Percentiles rank a stretch among this genome's conserved stretches.
Evolutionary conservation across 1,140 invertebrate genomes (phyloP).

Genomic region (Maconellicoccus hirsutus): DNA sequence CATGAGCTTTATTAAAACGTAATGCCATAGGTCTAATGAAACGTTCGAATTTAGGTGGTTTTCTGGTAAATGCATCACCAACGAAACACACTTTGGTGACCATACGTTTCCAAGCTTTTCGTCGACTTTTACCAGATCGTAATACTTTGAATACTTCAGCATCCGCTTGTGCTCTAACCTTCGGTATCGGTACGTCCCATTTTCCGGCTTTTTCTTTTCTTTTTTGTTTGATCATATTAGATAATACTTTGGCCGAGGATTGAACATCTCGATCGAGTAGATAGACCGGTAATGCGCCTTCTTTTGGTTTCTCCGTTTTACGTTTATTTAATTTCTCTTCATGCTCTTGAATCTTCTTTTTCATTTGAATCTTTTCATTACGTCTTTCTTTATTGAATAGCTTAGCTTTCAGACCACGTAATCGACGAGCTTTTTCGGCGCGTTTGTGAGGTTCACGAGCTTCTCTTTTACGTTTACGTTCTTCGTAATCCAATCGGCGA

Average conservation of each 20-base stretch:
- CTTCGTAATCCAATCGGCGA: constrained; percentile 92
- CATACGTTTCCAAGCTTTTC: constrained; percentile 99
- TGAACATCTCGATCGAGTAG: constrained; percentile 93
- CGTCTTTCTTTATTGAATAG: constrained; percentile 92
- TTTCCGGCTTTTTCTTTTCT: constrained; percentile 99
- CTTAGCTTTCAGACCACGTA: constrained; percentile 95
- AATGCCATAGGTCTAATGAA: constrained; percentile 98
- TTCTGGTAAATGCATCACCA: constrained; percentile 95
- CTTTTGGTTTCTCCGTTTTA: constrained; percentile 48
- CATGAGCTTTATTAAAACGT: constrained; percentile 92
- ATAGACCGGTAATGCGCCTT: constrained; percentile 92
- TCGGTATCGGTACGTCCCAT: constrained; percentile 99
- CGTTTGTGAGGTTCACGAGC: constrained; percentile 83
- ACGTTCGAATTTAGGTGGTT: constrained; percentile 98
- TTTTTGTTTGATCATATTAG: constrained; percentile 99
- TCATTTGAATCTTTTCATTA: constrained; percentile 98
- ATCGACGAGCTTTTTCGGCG: constrained; percentile 76
- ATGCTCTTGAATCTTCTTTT: constrained; percentile 90
- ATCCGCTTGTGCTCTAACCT: constrained; percentile 95
- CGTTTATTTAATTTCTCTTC: constrained; percentile 82
- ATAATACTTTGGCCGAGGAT: constrained; percentile 84
- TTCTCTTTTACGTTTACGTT: constrained; percentile 89
- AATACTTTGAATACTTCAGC: constrained; percentile 89
- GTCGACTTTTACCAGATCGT: constrained; percentile 83
- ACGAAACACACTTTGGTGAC: constrained; percentile 98